phyloP scores from a whole-genome alignment of 2,797 vertebrate species.

The Fratercula arctica region DNA sequence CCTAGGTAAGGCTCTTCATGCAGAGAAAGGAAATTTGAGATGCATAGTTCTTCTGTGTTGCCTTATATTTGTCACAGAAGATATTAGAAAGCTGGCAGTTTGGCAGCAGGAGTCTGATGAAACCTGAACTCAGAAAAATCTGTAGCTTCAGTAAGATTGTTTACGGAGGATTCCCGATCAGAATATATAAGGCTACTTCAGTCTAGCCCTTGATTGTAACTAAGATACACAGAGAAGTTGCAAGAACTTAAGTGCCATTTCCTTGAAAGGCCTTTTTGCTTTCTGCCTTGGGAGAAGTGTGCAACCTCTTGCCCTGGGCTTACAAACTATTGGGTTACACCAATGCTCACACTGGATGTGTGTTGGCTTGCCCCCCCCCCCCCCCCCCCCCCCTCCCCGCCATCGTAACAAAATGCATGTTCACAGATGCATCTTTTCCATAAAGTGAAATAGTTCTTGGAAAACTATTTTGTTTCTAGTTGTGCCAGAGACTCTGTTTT shows the following conservation, averaged over 20 bases:
- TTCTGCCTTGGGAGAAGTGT: not conserved
- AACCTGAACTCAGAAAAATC: not conserved
- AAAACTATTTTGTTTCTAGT: not conserved
- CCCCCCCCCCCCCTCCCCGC: accelerated
- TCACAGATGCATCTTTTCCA: not conserved
- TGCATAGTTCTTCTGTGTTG: not conserved
- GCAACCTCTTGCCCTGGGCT: not conserved
- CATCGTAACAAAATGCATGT: not conserved
- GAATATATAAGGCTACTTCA: not conserved
- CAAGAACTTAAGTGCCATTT: not conserved
- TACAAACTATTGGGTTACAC: not conserved
- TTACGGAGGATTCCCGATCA: not conserved
- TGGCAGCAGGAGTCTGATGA: not conserved
- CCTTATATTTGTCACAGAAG: not conserved
- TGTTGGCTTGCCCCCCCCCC: not conserved
- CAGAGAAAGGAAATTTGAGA: not conserved
- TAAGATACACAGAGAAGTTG: not conserved
- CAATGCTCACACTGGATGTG: not conserved
- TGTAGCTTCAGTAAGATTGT: not conserved
- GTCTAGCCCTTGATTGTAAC: not conserved
- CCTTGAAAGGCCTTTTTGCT: not conserved
- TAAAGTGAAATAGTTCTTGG: not conserved
- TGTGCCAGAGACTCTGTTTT: not conserved
- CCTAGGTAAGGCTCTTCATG: not conserved
- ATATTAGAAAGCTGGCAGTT: not conserved